Evolutionary conservation across 2,888 invertebrate species (phyloP).

Genomic region (Tipula vernalis): DNA sequence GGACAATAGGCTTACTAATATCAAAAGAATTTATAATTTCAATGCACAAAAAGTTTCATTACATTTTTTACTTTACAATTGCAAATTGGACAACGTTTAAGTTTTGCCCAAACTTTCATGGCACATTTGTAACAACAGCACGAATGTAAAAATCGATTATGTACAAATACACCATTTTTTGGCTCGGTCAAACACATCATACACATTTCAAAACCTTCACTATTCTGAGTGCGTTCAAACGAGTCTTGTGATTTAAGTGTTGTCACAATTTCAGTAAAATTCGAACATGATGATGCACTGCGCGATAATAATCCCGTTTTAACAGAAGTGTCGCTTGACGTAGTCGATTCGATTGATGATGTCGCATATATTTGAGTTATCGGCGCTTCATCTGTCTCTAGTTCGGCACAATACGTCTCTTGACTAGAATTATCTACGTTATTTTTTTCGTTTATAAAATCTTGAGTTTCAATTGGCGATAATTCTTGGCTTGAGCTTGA

Average conservation of each 20-base stretch:
- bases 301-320: not conserved
- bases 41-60: conserved; percentile 42
- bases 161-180: conserved; percentile 55
- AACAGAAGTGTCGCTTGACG: not conserved
- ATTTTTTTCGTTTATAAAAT: not conserved
- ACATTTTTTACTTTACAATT: conserved; percentile 55
- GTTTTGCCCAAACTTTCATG: conserved; percentile 48
- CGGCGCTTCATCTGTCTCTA: not conserved
- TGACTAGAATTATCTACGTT: conserved; percentile 5
- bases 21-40: conserved; percentile 6
- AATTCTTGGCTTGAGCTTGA: conserved; percentile 22
- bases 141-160: conserved; percentile 50
- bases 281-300: not conserved
- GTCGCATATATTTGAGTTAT: not conserved
- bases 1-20: not conserved
- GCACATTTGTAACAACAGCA: conserved; percentile 62
- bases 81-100: conserved; percentile 54
- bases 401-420: conserved; percentile 13
- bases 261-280: not conserved
- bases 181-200: conserved; percentile 48
- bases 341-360: not conserved
- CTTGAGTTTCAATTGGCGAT: not conserved
- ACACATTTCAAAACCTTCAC: conserved; percentile 31
- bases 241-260: not conserved
- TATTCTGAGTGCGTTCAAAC: not conserved